Percentiles rank a stretch among this genome's conserved stretches.
phyloP scores from a whole-genome alignment of 2,888 invertebrate species.

The Anagyrus pseudococci region DNA sequence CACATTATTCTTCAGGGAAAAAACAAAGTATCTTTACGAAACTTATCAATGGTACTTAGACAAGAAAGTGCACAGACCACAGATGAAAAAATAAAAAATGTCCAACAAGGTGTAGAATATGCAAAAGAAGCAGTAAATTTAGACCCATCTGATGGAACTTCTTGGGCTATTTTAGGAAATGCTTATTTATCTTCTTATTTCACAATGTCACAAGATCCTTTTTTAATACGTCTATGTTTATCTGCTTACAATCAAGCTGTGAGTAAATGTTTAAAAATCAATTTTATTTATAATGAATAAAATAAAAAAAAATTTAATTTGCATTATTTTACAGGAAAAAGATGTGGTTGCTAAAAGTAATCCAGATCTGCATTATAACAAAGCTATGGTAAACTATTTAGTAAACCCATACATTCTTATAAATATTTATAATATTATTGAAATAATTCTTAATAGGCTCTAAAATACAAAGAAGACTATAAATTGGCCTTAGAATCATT shows the following conservation, averaged over 20 bases:
- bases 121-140: slow-evolving; percentile 84
- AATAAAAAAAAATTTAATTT: slow-evolving; percentile 46
- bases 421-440: slow-evolving; percentile 8
- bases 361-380: slow-evolving; percentile 84
- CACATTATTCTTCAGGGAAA: slow-evolving; percentile 65
- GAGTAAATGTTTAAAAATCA: slow-evolving; percentile 49
- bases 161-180: slow-evolving; percentile 86
- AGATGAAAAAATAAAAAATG: slow-evolving; percentile 67
- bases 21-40: slow-evolving; percentile 78
- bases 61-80: slow-evolving; percentile 67
- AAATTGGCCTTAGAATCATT: slow-evolving; percentile 75
- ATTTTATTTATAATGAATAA: slow-evolving; percentile 52
- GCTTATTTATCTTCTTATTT: slow-evolving; percentile 85
- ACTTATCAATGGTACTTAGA: slow-evolving; percentile 81
- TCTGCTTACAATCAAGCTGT: slow-evolving; percentile 84
- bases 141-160: slow-evolving; percentile 79
- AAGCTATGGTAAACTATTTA: slow-evolving; percentile 74
- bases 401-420: neutral
- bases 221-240: slow-evolving; percentile 74
- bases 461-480: slow-evolving; percentile 82
- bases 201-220: slow-evolving; percentile 74
- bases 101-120: slow-evolving; percentile 75
- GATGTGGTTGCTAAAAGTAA: slow-evolving; percentile 75
- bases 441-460: slow-evolving; percentile 67
- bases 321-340: slow-evolving; percentile 65